Base-by-base conservation (phyloP, 2,113 vertebrate genomes). In the Varanus komodoensis region DNA sequence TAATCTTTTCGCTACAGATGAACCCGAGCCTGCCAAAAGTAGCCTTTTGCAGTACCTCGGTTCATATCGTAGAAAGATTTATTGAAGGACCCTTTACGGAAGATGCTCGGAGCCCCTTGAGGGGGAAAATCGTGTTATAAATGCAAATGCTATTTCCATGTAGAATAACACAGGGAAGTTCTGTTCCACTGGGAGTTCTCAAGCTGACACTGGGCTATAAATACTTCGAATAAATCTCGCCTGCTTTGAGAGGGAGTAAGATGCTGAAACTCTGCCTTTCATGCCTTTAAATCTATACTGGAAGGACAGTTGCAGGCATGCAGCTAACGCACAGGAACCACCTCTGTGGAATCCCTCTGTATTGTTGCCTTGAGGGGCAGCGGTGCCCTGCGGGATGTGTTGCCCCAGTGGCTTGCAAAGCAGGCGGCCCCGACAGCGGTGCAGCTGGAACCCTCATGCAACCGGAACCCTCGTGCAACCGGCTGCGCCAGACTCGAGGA, bases 281-380 rank as follows among this genome's bases (percentile, higher is more conserved):
- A 82, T 94, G 88, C 92, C 93, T 91, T 94, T 92, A 95, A 94
- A 78, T 88, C 89, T 94, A 89, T 93, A 94, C 92, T 84, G 88
- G 86, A 84, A 86, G 91, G n/a, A 79, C 19, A 54, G 44, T 38
- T 64, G 29, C 7, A 6, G 25, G 27, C 9, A 89, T 86, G 57
- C 86, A 82, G 87, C 0, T 57, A 89, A 91, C 29, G 81, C 50
- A 54, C 25, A 61, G 29, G 6, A 77, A 25, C 15, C 6, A 27
- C 52, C 1, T 74, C 32, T 77, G 3, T 3, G n/a, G 50, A 44
- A 34, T 7, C 6, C 23, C n/a, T 64, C 23, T 25, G 19, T 29
- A 78, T 77, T 32, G 44, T n/a, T 32, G 14, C 68, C 34, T 84
- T 44, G 57, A 25, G 29, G 67, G 32, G 50, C 84, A 23, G 29